phyloP scores from a whole-genome alignment of 2,797 vertebrate species.

The Clarias platycephalus region DNA sequence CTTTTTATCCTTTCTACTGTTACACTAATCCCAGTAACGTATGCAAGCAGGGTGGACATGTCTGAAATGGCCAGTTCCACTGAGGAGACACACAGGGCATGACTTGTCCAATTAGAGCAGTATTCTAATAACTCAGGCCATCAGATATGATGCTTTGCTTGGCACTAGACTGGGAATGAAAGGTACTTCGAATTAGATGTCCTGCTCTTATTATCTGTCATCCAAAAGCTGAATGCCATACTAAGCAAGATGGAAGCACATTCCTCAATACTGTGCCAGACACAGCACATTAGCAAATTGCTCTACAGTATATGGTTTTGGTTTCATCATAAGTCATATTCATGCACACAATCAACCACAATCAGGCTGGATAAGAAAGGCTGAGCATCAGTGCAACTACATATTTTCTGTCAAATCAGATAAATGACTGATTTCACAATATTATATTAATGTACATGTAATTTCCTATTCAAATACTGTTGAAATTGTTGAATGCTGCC shows the following conservation, averaged over 20 bases:
- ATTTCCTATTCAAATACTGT: too few relatives aligned
- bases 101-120: not conserved
- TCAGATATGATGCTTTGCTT: not conserved
- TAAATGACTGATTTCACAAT: not conserved
- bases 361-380: not conserved
- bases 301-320: not conserved
- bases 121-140: not conserved
- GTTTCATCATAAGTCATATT: not conserved
- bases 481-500: not conserved
- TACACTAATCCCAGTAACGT: not conserved
- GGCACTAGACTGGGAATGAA: not conserved
- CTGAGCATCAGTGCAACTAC: not conserved
- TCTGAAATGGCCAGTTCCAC: not conserved
- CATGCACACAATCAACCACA: not conserved
- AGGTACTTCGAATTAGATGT: not conserved
- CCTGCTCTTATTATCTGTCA: not conserved
- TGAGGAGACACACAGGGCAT: not conserved
- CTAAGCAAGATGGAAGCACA: slow-evolving; percentile 1
- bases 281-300: not conserved
- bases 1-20: not conserved
- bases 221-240: not conserved
- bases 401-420: not conserved
- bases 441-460: too few relatives aligned
- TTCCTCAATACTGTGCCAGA: not conserved
- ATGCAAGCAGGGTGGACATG: not conserved